Evolutionary conservation across 2,888 invertebrate genomes (phyloP), one percentile per base, ranked within the genome.

Genomic region (Chloroclystis v-ata): DNA sequence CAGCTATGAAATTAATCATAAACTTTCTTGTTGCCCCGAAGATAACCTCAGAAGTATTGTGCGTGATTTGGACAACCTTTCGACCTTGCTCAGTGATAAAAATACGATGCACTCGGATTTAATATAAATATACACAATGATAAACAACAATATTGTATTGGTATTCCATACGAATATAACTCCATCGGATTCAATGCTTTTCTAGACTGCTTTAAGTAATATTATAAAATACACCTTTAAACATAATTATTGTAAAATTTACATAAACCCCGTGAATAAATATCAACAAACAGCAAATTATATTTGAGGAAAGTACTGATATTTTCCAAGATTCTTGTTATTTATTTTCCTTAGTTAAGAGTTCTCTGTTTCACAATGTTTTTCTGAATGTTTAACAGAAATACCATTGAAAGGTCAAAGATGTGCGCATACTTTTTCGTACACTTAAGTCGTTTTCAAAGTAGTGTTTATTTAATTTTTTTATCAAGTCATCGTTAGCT

Each of bases 1-100:
- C n/a, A 14, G 16, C 47, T 39, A 46, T 57, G 49, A 55, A 55
- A 54, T 46, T 37, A 33, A 16, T 30, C 37, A 28, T 39, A 14
- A 33, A 24, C 33, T 42, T 33, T 35, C 14, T 26, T 44, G 24
- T 13, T 38, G 32, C 33, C 29, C 38, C 11, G n/a, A 35, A 45
- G 43, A 43, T 46, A 49, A 45, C 44, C 44, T 33, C 14, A 11
- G 30, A 37, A 13, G 28, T 38, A 41, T 16, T 16, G 37, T 43
- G 14, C 29, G 28, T 38, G 42, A 29, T 30, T 38, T 11, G 37
- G 30, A 24, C 26, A 26, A 41, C 44, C 45, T 45, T 28, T 41
- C 10, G 40, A 44, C 37, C 28, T 24, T 30, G 10, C 33, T n/a
- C 5, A 13, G 12, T n/a, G 38, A 43, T 39, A 32, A 28, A 26